These are phyloP conservation scores for Alcis repandata DNA, from an alignment of 2,888 invertebrate genomes.

Conservation along the genomic window DNA sequence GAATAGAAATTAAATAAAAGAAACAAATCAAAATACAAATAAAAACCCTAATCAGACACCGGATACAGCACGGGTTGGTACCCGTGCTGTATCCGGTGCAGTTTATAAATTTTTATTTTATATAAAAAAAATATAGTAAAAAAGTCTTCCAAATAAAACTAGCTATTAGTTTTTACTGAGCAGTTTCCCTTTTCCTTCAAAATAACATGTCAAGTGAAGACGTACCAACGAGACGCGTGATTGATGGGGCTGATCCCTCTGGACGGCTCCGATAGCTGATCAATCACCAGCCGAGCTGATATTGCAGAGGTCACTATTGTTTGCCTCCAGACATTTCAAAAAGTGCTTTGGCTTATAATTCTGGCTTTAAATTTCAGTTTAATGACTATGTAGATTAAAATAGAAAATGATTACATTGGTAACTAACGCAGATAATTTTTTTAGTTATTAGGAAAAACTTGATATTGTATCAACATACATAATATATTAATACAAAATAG, in stretches of 20 bases:
- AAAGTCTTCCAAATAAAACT: background rate
- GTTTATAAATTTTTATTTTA: too few species aligned
- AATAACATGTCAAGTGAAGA: conserved; percentile 61
- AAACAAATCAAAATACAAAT: too few species aligned
- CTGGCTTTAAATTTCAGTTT: background rate
- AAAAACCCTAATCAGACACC: too few species aligned
- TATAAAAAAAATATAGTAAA: too few species aligned
- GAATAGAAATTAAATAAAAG: too few species aligned
- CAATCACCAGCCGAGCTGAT: conserved; percentile 63
- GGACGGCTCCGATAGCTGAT: conserved; percentile 60
- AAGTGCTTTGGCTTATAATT: background rate
- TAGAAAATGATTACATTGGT: background rate
- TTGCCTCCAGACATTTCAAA: background rate
- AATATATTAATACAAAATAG: too few species aligned
- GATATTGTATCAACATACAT: too few species aligned
- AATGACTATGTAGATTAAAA: background rate
- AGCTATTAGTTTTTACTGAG: conserved; percentile 16
- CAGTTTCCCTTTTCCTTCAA: conserved; percentile 47
- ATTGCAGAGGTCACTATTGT: conserved; percentile 40
- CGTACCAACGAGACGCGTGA: conserved; percentile 58
- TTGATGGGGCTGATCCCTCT: conserved; percentile 63
- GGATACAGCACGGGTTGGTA: too few species aligned
- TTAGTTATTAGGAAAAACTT: too few species aligned
- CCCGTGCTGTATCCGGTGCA: too few species aligned
- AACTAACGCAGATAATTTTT: too few species aligned